Base-by-base conservation (phyloP, 1,140 invertebrate species). In the Tyrophagus putrescentiae region DNA sequence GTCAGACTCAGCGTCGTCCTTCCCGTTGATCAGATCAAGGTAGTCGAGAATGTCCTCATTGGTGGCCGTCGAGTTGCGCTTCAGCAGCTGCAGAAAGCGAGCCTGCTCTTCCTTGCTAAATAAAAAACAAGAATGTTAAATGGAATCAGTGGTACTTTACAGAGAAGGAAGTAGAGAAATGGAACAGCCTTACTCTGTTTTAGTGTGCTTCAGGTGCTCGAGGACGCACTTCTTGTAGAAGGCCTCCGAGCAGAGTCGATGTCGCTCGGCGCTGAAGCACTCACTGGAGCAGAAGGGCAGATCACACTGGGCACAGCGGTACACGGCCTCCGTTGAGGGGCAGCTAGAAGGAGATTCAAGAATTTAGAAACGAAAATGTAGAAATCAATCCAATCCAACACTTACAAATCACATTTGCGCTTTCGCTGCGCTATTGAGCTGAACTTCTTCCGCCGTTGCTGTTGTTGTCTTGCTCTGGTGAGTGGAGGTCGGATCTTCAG, bases 321-420 rank as follows among this genome's bases (percentile, higher is more conserved):
- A 54, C 21, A 3, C 18, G 6, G 18, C 41, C 18, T 42, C 25
- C 25, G 18, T 59, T 0, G 50, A 61, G 59, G 63, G 62, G 33
- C 61, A 65, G 56, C 60, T 65, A 50, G n/a, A n/a, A n/a, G n/a
- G n/a, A n/a, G n/a, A n/a, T n/a, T n/a, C n/a, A n/a, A n/a, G n/a
- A n/a, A n/a, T n/a, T n/a, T n/a, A n/a, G n/a, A n/a, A n/a, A n/a
- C n/a, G n/a, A n/a, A n/a, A n/a, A n/a, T n/a, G n/a, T n/a, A n/a
- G n/a, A n/a, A n/a, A n/a, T n/a, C n/a, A n/a, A n/a, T n/a, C n/a
- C n/a, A n/a, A n/a, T n/a, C n/a, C n/a, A n/a, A n/a, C n/a, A n/a
- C n/a, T n/a, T n/a, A n/a, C n/a, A n/a, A n/a, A n/a, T n/a, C n/a
- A n/a, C n/a, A n/a, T n/a, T n/a, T n/a, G n/a, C n/a, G n/a, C n/a